Conservation (phyloP, 2,797 vertebrate genomes). For the Acomys russatus region DNA sequence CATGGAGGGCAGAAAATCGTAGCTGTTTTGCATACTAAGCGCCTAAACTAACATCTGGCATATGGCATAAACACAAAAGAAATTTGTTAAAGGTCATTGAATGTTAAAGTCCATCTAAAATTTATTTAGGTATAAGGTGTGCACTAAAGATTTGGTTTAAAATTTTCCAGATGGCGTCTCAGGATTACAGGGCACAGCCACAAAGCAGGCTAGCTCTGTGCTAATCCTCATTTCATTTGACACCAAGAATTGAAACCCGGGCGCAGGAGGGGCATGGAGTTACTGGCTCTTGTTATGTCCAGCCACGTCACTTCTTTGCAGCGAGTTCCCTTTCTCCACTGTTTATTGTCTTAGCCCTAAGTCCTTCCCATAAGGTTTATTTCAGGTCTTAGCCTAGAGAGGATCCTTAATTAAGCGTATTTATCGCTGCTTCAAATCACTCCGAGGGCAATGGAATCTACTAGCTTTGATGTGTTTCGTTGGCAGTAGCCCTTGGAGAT, state of each 20-base stretch:
- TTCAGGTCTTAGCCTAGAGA: constrained; percentile 59
- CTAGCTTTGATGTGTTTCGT: constrained; percentile 55
- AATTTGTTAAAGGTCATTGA: constrained; percentile 53
- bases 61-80: not conserved
- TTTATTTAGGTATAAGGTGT: constrained; percentile 53
- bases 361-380: constrained; percentile 66
- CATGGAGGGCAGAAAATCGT: not conserved
- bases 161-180: constrained; percentile 36
- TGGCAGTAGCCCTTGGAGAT: constrained; percentile 46
- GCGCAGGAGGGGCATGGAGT: not conserved
- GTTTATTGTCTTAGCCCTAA: constrained; percentile 63
- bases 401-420: constrained; percentile 72
- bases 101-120: constrained; percentile 48
- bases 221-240: not conserved
- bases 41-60: not conserved
- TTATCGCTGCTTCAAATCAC: constrained; percentile 55
- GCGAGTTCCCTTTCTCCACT: constrained; percentile 47
- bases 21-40: constrained; percentile 48
- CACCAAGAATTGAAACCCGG: constrained; percentile 17
- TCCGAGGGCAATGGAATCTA: constrained; percentile 49
- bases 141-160: constrained; percentile 45
- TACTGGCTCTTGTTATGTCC: not conserved
- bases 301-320: not conserved
- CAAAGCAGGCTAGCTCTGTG: not conserved
- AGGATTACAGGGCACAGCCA: not conserved